Base-by-base conservation (phyloP, 2,113 vertebrate species). In the Calidris pygmaea region DNA sequence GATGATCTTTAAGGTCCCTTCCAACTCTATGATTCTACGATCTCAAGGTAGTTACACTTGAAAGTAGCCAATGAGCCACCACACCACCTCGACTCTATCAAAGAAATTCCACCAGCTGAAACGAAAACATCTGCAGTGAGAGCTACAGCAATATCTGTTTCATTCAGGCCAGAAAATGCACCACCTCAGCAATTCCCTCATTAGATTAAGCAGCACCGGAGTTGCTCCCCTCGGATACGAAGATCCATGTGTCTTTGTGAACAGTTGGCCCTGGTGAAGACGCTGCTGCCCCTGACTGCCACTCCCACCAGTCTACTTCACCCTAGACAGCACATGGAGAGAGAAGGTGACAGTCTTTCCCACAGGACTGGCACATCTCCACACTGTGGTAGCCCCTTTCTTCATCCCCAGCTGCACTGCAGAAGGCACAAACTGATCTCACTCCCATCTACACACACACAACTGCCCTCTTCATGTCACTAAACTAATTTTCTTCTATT, bases 71-170 rank as follows among this genome's bases (percentile, higher is more conserved):
- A 15, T 1, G 1, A 77, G 58, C 45, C 24, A 29, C 24, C 19
- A n/a, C 45, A 48, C 12, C 30, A 34, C 20, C 63, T 85, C 6
- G 1, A 74, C 75, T 7, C 34, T 24, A 8, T 7, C 35, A 34
- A 9, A 70, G 30, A 70, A 66, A 23, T 24, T 7, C n/a, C 77
- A 30, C 9, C 3, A 12, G 23, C 29, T 56, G 21, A 20, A 82
- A 37, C 13, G 1, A 60, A 68, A 77, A 7, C 0, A 1, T 3
- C 16, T 2, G 5, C 66, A 50, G 48, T 3, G 3, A 67, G 23
- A 87, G 56, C 12, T 32, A 16, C 45, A 48, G 4, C 0, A 4
- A 20, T 4, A 62, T 14, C 39, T 8, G 1, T 9, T 30, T 39
- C 12, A 5, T 7, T 48, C 0, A 0, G 52, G 43, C 26, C 43